Evolutionary conservation across 37 sponge, comb jelly and placozoan genomes (phyloP), one percentile per base, ranked within the genome.

Genomic region (Aplysina aerophoba): DNA sequence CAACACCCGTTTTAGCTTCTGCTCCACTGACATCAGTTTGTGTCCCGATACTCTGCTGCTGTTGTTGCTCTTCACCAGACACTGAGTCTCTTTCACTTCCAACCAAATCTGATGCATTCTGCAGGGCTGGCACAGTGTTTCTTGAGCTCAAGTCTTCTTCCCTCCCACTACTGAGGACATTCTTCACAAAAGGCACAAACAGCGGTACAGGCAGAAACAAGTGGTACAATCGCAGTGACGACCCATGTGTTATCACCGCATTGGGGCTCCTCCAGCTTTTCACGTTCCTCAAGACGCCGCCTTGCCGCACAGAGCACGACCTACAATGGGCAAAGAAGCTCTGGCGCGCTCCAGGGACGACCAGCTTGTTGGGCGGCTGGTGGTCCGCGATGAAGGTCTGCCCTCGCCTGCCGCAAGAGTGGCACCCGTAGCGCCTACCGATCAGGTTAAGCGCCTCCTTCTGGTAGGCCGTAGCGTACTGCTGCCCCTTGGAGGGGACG

Each of bases 251-350:
- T 0, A 78, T 25, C 21, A 90, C 72, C 0, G 85, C 81, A 17
- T 55, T 83, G n/a, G 54, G 24, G 25, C 53, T 17, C 25, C 15
- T 44, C 22, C 57, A 58, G 31, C 4, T 13, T 1, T 30, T 58
- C 50, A 44, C 50, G 15, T 22, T 81, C 4, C 71, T 39, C 16
- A 88, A 68, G 0, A 87, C 21, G 22, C 85, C 86, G 21, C 94
- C 94, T 85, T 94, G 94, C 0, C 83, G 59, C 57, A 13, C 30
- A 62, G 92, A 88, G 55, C 94, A 94, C 39, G 33, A 55, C 4
- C 54, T 30, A 86, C 94, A 94, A 53, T 94, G 94, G 31, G 94
- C 89, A 39, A 91, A 91, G 69, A 91, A 91, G 33, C 82, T 53
- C 81, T 91, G 93, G 8, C 30, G 19, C 54, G 0, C 20, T 36